Base-by-base conservation (phyloP, 2,888 invertebrate species). In the Agapostemon virescens region DNA sequence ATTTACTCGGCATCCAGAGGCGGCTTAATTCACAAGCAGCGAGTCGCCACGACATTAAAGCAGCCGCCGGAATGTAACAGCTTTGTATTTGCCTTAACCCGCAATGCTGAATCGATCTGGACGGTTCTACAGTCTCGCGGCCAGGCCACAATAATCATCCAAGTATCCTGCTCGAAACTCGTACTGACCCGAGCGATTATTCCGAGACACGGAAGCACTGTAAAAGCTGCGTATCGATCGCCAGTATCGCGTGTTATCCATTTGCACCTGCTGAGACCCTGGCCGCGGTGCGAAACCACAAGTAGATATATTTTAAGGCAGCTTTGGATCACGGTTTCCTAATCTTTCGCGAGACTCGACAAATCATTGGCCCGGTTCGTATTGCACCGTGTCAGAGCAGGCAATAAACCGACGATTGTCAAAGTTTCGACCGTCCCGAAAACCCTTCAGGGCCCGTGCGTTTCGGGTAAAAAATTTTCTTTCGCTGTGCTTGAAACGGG, bases 191-290 rank as follows among this genome's bases (percentile, higher is more conserved):
- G 55, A 67, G 74, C 82, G 84, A 85, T 85, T 85, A 85, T 76
- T 80, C 70, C 74, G 76, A 81, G 80, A 85, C 74, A 70, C 79
- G 81, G 84, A 84, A 85, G 72, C 82, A 67, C 77, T 73, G 79
- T 74, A 72, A 81, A 75, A 58, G 72, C 71, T 45, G 61, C 69
- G 33, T 77, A 82, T 82, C 81, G 82, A 82, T 82, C 81, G 77
- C 13, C 20, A 9, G 33, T 68, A 77, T 81, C 81, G 81, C 71
- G 73, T 55, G 61, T 74, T 82, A 77, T 77, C 74, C 70, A 68
- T 82, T 81, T 68, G 63, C 81, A 77, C 81, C 69, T 71, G 42
- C 20, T 79, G 42, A 52, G 61, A 26, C 33, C 55, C 13, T 17
- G 30, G 36, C 17, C 36, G 30, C 36, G 11, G 42, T 17, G 17